phyloP scores from a whole-genome alignment of 2,888 invertebrate species.

The Ophion ellenae region DNA sequence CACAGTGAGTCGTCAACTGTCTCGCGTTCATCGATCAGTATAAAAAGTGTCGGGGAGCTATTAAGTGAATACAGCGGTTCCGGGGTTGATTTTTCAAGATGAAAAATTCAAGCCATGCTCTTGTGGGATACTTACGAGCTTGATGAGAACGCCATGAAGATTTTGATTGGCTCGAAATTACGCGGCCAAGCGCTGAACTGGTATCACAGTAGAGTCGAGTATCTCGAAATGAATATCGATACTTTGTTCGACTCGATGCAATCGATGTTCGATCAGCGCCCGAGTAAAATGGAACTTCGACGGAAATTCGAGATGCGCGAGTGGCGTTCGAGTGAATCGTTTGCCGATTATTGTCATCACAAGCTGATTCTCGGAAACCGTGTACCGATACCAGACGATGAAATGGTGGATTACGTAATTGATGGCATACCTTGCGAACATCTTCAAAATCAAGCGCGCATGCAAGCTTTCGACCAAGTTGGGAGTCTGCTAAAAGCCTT shows the following conservation, averaged over 20 bases:
- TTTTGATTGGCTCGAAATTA: constrained; percentile 61
- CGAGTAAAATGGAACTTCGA: constrained; percentile 46
- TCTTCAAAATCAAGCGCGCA: too few species aligned
- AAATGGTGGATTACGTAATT: too few species aligned
- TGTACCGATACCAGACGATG: constrained; percentile 37
- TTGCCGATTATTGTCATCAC: constrained; percentile 58
- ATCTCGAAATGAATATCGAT: constrained; percentile 47
- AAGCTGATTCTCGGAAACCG: constrained; percentile 45
- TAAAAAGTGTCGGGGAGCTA: constrained; percentile 60
- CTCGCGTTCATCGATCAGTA: background rate
- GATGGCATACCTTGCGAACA: too few species aligned
- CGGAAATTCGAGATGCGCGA: constrained; percentile 59
- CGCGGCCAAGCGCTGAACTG: constrained; percentile 44
- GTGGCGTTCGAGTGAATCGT: constrained; percentile 61
- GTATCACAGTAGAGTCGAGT: constrained; percentile 61
- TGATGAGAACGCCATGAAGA: constrained; percentile 49
- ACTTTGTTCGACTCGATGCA: constrained; percentile 58
- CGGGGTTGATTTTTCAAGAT: constrained; percentile 53
- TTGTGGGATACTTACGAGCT: constrained; percentile 57
- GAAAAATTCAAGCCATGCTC: constrained; percentile 57
- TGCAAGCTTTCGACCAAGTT: too few species aligned
- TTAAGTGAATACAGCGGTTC: constrained; percentile 59
- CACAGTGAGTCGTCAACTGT: constrained; percentile 23
- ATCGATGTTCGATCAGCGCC: constrained; percentile 61
- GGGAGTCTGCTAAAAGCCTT: too few species aligned